A percentile compares a stretch with the other conserved stretches of the same genome.
These are phyloP conservation scores for Actinernus sp. DNA, from an alignment of 92 coral and sea anemone genomes.

Conservation along the genomic window DNA sequence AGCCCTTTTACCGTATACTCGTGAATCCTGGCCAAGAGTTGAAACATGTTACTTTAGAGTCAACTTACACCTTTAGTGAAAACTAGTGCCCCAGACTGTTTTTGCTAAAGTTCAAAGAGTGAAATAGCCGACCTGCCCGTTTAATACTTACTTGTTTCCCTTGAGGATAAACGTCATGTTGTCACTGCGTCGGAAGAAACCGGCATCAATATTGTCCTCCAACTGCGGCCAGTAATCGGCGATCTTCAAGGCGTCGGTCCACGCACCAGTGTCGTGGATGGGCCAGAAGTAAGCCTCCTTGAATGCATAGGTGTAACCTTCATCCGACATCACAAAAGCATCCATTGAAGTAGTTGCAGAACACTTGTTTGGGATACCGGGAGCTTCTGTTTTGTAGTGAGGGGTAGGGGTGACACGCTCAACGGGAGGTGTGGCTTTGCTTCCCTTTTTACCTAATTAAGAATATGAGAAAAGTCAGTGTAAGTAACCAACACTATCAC, in stretches of 20 bases:
- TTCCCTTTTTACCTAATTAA: no score
- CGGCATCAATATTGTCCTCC: constrained; percentile 83
- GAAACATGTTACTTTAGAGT: no score
- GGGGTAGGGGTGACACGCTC: constrained; percentile 33
- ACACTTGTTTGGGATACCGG: constrained; percentile 63
- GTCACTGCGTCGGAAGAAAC: constrained; percentile 66
- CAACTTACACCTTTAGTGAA: no score
- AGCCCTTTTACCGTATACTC: no score
- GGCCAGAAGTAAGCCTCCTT: constrained; percentile 94
- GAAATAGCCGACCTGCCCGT: no score
- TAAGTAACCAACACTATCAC: no score
- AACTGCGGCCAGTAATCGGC: constrained; percentile 78
- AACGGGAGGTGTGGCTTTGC: constrained; percentile 7
- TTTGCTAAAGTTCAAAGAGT: no score
- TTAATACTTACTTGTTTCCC: constrained; percentile 59
- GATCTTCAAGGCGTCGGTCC: constrained; percentile 74
- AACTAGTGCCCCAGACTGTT: no score
- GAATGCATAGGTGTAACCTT: constrained; percentile 78
- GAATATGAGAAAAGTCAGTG: no score
- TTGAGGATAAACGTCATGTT: constrained; percentile 81
- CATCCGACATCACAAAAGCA: constrained; percentile 69
- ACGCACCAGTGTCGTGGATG: constrained; percentile 63
- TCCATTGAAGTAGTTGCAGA: constrained; percentile 44
- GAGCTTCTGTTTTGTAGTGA: constrained; percentile 22
- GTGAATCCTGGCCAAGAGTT: no score